Base-by-base conservation (phyloP, 2,797 vertebrate species). In the Alexandromys oeconomus region DNA sequence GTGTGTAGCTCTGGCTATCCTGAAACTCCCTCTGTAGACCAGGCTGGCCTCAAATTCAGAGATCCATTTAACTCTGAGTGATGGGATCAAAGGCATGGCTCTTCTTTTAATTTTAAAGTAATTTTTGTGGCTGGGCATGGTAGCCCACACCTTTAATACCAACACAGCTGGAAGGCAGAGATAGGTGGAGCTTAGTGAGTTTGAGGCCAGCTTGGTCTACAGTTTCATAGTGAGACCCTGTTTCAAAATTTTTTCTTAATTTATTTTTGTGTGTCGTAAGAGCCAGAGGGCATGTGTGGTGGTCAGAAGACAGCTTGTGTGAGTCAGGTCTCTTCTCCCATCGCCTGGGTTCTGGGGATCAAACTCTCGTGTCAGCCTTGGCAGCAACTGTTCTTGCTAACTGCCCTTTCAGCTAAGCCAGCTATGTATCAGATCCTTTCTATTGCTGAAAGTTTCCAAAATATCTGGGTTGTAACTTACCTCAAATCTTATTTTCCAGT, bases 401-500 rank as follows among this genome's bases (percentile, higher is more conserved):
- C 34, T 94, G 86, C 15, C 57, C 63, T 71, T 54, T 13, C 65
- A 37, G 48, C 23, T 87, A 37, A 29, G 25, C 67, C 67, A 73
- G 54, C 37, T 7, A 10, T 78, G 10, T 77, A 79, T 74, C 48
- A 93, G 37, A 92, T 86, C 15, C n/a, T 96, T 71, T 87, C 25
- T 73, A 87, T 4, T 93, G 51, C 82, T 71, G 54, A 94, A 81
- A 86, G 63, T 85, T 94, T 93, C 46, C 6, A 79, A 93, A 97
- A 78, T 71, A 94, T 37, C 2, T 94, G 51, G 57, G 81, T 27
- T 74, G n/a, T 77, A 93, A 87, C 96, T 97, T 98, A 98, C 98
- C 96, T 98, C 97, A 96, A 97, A 97, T 25, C 27, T 98, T 95
- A 98, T 97, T 90, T 98, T 94, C 98, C 98, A 98, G 71, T 71